phyloP scores from a whole-genome alignment of 2,113 vertebrate species.

The Cricetomys ansorgei region DNA sequence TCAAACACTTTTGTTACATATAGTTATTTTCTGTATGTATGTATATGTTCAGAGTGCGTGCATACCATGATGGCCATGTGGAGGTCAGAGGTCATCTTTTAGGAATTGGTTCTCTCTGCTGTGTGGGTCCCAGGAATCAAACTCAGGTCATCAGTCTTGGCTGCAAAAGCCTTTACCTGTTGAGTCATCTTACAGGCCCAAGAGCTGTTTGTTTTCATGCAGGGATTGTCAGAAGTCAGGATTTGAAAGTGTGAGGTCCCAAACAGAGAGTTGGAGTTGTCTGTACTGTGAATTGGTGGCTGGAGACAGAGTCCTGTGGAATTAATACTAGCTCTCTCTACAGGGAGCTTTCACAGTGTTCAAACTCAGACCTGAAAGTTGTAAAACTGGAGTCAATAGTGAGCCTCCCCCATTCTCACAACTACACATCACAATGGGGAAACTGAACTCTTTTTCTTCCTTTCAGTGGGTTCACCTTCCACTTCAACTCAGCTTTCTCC shows the following conservation, averaged over 20 bases:
- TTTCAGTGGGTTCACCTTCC: neutral
- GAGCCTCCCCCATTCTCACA: neutral
- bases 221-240: neutral
- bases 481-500: neutral
- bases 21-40: neutral
- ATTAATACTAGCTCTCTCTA: neutral
- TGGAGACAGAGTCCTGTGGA: neutral
- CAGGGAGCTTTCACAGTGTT: neutral
- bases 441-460: neutral
- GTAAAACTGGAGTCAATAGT: no score
- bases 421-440: neutral
- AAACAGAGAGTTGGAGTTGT: no score
- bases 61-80: no score
- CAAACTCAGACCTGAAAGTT: neutral
- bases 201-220: neutral
- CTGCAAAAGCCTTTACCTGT: no score
- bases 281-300: neutral
- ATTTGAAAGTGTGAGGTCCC: neutral
- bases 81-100: no score
- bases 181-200: no score
- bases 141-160: no score
- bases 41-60: rapidly evolving
- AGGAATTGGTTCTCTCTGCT: no score
- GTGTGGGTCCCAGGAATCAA: no score
- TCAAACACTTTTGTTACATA: neutral